Conservation (phyloP, 2,797 vertebrate genomes). For the Lepilemur septentrionalis region DNA sequence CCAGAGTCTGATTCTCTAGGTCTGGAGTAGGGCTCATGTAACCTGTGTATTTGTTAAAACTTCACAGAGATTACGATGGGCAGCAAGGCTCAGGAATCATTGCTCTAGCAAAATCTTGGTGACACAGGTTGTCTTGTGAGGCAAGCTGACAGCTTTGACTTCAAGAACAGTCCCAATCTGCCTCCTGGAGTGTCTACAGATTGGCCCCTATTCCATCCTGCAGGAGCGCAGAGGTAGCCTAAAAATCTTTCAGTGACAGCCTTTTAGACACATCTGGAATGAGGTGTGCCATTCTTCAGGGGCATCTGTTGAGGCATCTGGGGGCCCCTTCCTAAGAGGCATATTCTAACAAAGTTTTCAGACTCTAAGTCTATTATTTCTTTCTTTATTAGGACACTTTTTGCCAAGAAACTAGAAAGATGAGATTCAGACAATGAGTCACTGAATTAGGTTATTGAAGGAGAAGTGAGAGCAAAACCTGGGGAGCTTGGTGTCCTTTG, state of each 20-base stretch:
- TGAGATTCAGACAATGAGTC: neutral
- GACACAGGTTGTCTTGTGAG: neutral
- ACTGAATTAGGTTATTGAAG: neutral
- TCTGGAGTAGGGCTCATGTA: neutral
- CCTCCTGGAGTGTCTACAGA: neutral
- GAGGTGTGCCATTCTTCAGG: neutral
- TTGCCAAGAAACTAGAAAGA: neutral
- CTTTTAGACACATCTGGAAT: neutral
- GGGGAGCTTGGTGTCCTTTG: neutral
- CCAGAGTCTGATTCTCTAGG: neutral
- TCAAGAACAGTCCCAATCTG: neutral
- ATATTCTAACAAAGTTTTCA: neutral
- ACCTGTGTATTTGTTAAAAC: neutral
- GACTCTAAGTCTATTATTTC: neutral
- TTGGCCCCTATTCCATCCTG: neutral
- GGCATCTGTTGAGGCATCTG: neutral
- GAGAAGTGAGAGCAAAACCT: neutral
- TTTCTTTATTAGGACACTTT: neutral
- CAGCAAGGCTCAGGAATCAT: neutral
- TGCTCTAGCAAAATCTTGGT: neutral
- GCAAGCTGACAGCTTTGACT: neutral
- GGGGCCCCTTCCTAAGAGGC: neutral
- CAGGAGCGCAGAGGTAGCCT: neutral
- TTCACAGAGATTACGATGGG: neutral
- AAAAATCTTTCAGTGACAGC: neutral